Percentiles rank a stretch among this genome's conserved stretches.
phyloP scores from a whole-genome alignment of 2,888 invertebrate genomes.

The Sinohyriopsis cumingii region DNA sequence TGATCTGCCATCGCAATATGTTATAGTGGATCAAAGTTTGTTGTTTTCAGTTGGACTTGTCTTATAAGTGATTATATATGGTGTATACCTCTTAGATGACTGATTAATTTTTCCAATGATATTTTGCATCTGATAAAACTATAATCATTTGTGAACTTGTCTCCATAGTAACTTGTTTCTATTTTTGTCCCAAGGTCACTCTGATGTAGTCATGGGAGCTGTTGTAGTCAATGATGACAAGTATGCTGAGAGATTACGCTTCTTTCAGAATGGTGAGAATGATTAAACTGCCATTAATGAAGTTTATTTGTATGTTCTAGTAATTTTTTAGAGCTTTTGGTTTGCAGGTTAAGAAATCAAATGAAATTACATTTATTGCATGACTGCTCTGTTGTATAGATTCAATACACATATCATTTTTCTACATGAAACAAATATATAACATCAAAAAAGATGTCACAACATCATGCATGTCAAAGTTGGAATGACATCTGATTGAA shows the following conservation, averaged over 20 bases:
- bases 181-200: constrained; percentile 79
- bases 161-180: neutral
- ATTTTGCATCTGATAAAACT: neutral
- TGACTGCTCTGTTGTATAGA: neutral
- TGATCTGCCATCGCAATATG: too few relatives aligned
- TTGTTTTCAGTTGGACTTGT: too few relatives aligned
- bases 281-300: neutral
- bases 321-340: neutral
- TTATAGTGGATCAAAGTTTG: too few relatives aligned
- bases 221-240: constrained; percentile 83
- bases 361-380: neutral
- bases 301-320: neutral
- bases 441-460: neutral
- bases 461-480: neutral
- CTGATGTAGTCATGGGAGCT: constrained; percentile 97
- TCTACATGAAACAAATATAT: neutral
- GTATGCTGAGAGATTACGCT: constrained; percentile 82
- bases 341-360: neutral
- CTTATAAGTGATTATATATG: too few relatives aligned
- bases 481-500: too few relatives aligned
- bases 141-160: neutral
- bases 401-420: constrained; percentile 3
- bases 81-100: too few relatives aligned
- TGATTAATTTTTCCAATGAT: too few relatives aligned
- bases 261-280: constrained; percentile 87